phyloP scores from a whole-genome alignment of 2,888 invertebrate genomes.

The Platypus cylindrus region DNA sequence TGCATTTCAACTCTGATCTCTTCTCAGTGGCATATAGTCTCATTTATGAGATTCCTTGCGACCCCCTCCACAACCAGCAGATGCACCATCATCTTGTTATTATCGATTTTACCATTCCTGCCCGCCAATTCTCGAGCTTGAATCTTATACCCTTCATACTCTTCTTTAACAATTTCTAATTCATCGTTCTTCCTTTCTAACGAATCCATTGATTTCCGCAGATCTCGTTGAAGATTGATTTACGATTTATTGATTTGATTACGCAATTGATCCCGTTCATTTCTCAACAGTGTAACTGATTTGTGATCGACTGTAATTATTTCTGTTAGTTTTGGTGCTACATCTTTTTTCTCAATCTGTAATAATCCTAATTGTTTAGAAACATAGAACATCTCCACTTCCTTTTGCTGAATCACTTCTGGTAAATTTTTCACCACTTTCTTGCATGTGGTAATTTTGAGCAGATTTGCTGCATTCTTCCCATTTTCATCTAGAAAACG shows the following conservation, averaged over 20 bases:
- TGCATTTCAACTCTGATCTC: no score
- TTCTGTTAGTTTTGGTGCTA: constrained; percentile 36
- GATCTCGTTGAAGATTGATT: constrained; percentile 31
- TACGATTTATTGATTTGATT: no score
- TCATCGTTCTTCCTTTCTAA: constrained; percentile 58
- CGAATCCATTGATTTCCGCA: constrained; percentile 40
- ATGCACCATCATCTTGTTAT: no score
- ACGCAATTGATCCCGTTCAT: constrained; percentile 34
- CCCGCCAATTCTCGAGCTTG: constrained; percentile 77
- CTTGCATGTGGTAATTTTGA: constrained; percentile 39
- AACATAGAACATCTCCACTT: constrained; percentile 36
- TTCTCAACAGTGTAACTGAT: constrained; percentile 26
- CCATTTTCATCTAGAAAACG: constrained; percentile 49
- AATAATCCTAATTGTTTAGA: constrained; percentile 35
- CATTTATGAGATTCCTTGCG: no score
- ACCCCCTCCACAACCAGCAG: no score
- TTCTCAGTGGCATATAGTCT: no score
- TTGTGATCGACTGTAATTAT: constrained; percentile 36
- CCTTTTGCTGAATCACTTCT: constrained; percentile 35
- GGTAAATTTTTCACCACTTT: constrained; percentile 39
- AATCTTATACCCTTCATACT: constrained; percentile 71
- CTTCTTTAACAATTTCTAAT: constrained; percentile 48
- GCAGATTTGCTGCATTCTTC: constrained; percentile 35
- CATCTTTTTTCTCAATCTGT: constrained; percentile 37
- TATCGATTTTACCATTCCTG: constrained; percentile 60